Percentiles rank a stretch among this genome's conserved stretches.
Evolutionary conservation across 2,113 vertebrate genomes (phyloP).

Genomic region (Heloderma charlesbogerti): DNA sequence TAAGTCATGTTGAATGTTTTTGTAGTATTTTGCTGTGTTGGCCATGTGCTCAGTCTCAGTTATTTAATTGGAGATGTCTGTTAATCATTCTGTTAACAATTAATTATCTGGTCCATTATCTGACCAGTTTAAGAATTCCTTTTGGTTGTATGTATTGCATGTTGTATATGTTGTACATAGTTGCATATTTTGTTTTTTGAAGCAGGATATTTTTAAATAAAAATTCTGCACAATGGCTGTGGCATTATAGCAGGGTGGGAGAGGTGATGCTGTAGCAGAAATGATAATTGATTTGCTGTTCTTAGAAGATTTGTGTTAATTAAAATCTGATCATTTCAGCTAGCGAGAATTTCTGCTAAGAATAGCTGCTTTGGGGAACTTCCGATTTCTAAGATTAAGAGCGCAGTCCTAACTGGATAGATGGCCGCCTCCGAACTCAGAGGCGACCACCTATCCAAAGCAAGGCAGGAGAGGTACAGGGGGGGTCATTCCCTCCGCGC

Average conservation of each 20-base stretch:
- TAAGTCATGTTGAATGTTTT: not conserved
- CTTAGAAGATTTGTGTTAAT: slow-evolving; percentile 35
- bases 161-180: slow-evolving; percentile 17
- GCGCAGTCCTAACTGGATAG: too few species aligned
- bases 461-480: too few species aligned
- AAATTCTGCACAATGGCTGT: slow-evolving; percentile 20
- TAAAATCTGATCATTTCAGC: slow-evolving; percentile 45
- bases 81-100: slow-evolving; percentile 14
- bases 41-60: not conserved
- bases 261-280: slow-evolving; percentile 36
- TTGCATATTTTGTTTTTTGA: slow-evolving; percentile 30
- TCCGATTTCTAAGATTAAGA: not conserved
- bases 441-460: too few species aligned
- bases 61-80: slow-evolving; percentile 4
- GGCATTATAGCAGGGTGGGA: not conserved
- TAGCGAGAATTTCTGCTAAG: slow-evolving; percentile 18
- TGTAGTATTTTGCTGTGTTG: slow-evolving; percentile 19
- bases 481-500: too few species aligned
- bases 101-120: slow-evolving; percentile 28
- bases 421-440: too few species aligned
- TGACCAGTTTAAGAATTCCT: not conserved
- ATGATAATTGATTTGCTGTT: slow-evolving; percentile 47
- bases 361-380: slow-evolving; percentile 21
- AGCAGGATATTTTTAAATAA: slow-evolving; percentile 42
- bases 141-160: slow-evolving; percentile 21